Evolutionary conservation across 2,113 vertebrate genomes (phyloP).

Genomic region (Podarcis raffonei): DNA sequence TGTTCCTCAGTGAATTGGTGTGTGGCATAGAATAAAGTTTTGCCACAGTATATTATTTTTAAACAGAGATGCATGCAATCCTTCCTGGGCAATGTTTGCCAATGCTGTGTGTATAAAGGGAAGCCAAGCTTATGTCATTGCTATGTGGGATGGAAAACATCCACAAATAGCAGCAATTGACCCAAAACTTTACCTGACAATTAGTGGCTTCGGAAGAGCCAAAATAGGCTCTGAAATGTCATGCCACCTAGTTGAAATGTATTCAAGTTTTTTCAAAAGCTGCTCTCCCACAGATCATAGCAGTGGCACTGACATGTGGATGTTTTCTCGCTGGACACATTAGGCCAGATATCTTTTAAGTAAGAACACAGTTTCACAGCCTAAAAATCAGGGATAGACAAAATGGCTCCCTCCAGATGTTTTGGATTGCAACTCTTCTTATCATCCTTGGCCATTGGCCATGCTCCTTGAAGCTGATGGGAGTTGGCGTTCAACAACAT

Average conservation of each 20-base stretch:
- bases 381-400: neutral
- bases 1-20: neutral
- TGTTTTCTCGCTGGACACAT: neutral
- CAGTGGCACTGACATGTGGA: neutral
- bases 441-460: no score
- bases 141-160: neutral
- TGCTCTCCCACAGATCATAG: neutral
- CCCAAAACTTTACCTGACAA: neutral
- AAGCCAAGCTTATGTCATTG: neutral
- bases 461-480: no score
- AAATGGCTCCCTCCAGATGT: no score
- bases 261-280: neutral
- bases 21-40: neutral
- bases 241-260: neutral
- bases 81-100: neutral
- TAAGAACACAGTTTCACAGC: neutral
- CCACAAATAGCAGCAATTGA: neutral
- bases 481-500: neutral
- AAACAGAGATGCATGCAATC: neutral
- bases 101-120: neutral
- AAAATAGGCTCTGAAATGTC: neutral
- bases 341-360: neutral
- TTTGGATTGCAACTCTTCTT: no score
- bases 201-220: neutral
- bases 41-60: neutral